A percentile compares a stretch with the other conserved stretches of the same genome.
phyloP scores from a whole-genome alignment of 2,113 vertebrate species.

The Crotalus helleri region DNA sequence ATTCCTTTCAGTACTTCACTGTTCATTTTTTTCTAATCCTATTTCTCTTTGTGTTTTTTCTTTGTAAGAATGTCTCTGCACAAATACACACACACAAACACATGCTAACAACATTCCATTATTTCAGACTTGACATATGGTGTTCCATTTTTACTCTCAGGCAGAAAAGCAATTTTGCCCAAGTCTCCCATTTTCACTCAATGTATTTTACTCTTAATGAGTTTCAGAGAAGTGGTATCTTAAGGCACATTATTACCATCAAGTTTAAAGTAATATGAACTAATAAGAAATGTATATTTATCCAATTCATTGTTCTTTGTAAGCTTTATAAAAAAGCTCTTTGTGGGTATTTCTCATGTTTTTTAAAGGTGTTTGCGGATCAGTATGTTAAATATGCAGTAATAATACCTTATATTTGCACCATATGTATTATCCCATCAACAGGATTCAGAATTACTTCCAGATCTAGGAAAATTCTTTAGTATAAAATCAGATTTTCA shows the following conservation, averaged over 20 bases:
- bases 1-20: slow-evolving; percentile 3
- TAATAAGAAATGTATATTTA: slow-evolving; percentile 50
- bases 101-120: slow-evolving; percentile 40
- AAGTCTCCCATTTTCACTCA: slow-evolving; percentile 30
- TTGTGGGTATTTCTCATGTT: not conserved
- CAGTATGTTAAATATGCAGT: not conserved
- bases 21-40: slow-evolving; percentile 2
- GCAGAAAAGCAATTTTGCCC: slow-evolving; percentile 52
- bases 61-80: not conserved
- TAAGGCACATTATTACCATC: slow-evolving; percentile 46
- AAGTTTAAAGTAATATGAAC: slow-evolving; percentile 48
- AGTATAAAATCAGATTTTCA: not conserved
- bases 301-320: slow-evolving; percentile 30
- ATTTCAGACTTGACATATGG: slow-evolving; percentile 40
- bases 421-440: not conserved
- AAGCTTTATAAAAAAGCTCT: slow-evolving; percentile 30
- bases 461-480: not conserved
- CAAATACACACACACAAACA: not conserved
- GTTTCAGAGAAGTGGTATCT: slow-evolving; percentile 39
- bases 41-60: not conserved
- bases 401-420: not conserved
- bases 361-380: not conserved
- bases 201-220: slow-evolving; percentile 59
- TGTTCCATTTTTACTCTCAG: slow-evolving; percentile 39
- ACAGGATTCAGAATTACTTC: not conserved